Conservation (phyloP, 1,140 invertebrate genomes). For the Cataglyphis hispanica region DNA sequence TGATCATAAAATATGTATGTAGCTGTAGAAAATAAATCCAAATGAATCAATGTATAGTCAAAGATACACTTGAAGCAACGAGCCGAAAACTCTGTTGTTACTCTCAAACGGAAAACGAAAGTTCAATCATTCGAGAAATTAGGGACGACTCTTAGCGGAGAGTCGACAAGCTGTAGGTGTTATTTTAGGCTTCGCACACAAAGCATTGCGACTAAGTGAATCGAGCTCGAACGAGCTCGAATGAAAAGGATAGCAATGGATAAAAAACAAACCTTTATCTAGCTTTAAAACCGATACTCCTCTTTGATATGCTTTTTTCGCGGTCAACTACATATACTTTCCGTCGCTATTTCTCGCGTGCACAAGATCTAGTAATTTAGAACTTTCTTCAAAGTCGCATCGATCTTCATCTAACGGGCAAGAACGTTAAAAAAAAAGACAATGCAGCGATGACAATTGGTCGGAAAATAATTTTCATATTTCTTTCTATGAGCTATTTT, state of each 20-base stretch:
- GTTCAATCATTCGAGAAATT: conserved; percentile 65
- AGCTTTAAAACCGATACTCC: conserved; percentile 14
- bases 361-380: neutral
- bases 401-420: conserved; percentile 14
- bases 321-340: neutral
- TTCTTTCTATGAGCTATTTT: neutral
- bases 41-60: neutral
- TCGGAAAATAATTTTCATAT: neutral
- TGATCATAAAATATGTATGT: neutral
- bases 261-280: conserved; percentile 57
- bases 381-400: conserved; percentile 12
- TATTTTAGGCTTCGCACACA: conserved; percentile 74
- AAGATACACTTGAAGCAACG: neutral
- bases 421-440: conserved; percentile 62
- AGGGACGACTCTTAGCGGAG: conserved; percentile 30
- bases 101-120: conserved; percentile 24
- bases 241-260: conserved; percentile 32
- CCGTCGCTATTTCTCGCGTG: neutral
- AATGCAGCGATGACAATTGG: conserved; percentile 38
- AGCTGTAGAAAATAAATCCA: neutral
- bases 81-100: conserved; percentile 1
- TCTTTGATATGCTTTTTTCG: neutral
- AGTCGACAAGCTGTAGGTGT: conserved; percentile 71
- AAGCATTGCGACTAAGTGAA: conserved; percentile 58
- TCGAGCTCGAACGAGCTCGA: conserved; percentile 42